Conservation (phyloP, 2,113 vertebrate genomes). For the Rafetus swinhoei region DNA sequence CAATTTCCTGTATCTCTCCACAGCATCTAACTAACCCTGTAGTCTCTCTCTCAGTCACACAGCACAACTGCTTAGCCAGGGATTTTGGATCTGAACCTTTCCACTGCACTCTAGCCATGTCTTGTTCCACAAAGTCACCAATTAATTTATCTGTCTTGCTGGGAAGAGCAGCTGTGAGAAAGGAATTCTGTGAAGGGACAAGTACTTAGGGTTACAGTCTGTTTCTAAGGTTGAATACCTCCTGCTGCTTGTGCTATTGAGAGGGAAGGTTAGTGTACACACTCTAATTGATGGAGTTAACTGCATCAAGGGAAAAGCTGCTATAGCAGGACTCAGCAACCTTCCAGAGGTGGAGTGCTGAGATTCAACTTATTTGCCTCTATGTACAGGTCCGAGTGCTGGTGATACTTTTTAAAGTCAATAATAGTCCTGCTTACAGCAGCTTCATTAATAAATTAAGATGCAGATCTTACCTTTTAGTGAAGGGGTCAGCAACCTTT, state of each 20-base stretch:
- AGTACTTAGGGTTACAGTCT: slow-evolving; percentile 31
- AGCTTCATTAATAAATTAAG: too few relatives aligned
- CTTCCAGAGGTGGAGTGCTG: too few relatives aligned
- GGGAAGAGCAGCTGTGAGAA: background rate
- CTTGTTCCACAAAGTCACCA: fast-evolving
- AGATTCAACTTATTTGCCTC: too few relatives aligned
- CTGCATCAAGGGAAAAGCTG: background rate
- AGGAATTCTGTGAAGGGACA: slow-evolving; percentile 1
- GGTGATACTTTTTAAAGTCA: too few relatives aligned
- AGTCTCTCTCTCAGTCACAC: background rate
- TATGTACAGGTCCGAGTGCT: too few relatives aligned
- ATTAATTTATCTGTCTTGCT: slow-evolving; percentile 38
- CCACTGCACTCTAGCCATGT: fast-evolving
- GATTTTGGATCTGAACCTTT: background rate
- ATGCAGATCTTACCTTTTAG: too few relatives aligned
- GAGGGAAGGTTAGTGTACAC: background rate
- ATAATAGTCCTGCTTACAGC: too few relatives aligned
- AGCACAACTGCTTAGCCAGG: background rate
- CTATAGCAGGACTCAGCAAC: background rate
- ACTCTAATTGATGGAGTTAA: background rate
- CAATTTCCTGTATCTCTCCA: background rate
- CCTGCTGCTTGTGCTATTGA: slow-evolving; percentile 12
- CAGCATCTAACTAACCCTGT: background rate
- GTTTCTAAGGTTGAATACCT: slow-evolving; percentile 8
- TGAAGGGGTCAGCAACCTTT: too few relatives aligned